Base-by-base conservation (phyloP, 2,888 invertebrate species). In the Macaria notata region DNA sequence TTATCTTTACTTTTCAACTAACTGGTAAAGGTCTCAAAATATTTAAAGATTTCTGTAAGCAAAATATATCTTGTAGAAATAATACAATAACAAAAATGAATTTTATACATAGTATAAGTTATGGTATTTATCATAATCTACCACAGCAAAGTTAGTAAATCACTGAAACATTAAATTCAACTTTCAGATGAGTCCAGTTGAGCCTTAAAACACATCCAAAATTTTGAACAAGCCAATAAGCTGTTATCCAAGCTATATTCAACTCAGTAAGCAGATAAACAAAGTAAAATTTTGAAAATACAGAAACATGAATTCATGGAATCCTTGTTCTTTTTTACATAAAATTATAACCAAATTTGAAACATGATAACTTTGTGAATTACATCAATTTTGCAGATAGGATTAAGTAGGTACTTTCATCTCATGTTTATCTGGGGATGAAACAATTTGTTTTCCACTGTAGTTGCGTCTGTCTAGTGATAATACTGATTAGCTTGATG, bases 201-300 rank as follows among this genome's bases (percentile, higher is more conserved):
- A 7, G 4, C 33, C 33, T 3, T 36, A 41, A 0, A 41, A 8
- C 6, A 41, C n/a, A n/a, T 9, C 41, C 8, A n/a, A 41, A 50
- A 19, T 39, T 19, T 33, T n/a, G 9, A 36, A 52, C 4, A 31
- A 42, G 39, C 31, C 41, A 33, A 9, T 8, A 42, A 47, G 53
- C 46, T 45, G 42, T 56, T 47, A 55, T 61, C 48, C 59, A 63
- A 75, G 75, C 73, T 65, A 66, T 65, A 66, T 53, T 69, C 66
- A 69, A 71, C 63, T 69, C 50, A 68, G 64, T 65, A 63, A 61
- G 57, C 62, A 69, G 33, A 9, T 8, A 46, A 43, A 29, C 47
- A 46, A 60, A 63, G 55, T 56, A 56, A 48, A 47, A 56, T 39
- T 53, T 62, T 56, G 56, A 57, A 52, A 48, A 46, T 55, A 53